Conservation (phyloP, 2,797 vertebrate genomes). For the Spea hammondii region DNA sequence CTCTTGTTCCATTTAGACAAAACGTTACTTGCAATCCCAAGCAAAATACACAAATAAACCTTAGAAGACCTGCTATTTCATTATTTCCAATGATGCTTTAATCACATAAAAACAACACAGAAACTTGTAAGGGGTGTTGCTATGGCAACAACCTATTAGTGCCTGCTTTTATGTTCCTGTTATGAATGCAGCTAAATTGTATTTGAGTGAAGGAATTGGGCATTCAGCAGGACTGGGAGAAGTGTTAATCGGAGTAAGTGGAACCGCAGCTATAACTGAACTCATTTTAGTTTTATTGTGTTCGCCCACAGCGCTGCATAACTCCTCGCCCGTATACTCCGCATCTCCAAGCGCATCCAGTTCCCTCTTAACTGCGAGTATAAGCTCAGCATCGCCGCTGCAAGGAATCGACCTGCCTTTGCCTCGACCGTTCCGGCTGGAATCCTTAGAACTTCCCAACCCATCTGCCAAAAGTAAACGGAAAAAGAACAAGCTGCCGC, state of each 20-base stretch:
- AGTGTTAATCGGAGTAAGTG: no score
- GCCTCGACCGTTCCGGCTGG: conserved; percentile 82
- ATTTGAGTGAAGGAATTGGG: neutral
- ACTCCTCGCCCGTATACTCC: conserved; percentile 31
- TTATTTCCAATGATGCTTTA: no score
- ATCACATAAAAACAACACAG: no score
- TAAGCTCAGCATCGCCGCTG: conserved; percentile 46
- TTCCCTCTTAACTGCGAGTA: conserved; percentile 58
- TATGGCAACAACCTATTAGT: no score
- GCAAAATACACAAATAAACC: no score
- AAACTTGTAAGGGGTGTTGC: no score
- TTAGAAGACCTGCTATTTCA: no score
- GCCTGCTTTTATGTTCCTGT: no score
- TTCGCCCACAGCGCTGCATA: conserved; percentile 64
- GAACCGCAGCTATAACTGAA: no score
- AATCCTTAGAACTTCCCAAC: conserved; percentile 68
- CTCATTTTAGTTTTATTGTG: neutral
- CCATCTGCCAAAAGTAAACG: conserved; percentile 69
- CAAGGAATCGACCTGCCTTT: conserved; percentile 64
- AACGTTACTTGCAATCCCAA: no score
- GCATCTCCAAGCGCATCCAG: conserved; percentile 57
- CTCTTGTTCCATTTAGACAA: no score
- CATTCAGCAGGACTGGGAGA: neutral
- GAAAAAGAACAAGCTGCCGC: conserved; percentile 72
- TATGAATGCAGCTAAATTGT: no score